Base-by-base conservation (phyloP, 1,140 invertebrate genomes). In the Drosophila elegans region DNA sequence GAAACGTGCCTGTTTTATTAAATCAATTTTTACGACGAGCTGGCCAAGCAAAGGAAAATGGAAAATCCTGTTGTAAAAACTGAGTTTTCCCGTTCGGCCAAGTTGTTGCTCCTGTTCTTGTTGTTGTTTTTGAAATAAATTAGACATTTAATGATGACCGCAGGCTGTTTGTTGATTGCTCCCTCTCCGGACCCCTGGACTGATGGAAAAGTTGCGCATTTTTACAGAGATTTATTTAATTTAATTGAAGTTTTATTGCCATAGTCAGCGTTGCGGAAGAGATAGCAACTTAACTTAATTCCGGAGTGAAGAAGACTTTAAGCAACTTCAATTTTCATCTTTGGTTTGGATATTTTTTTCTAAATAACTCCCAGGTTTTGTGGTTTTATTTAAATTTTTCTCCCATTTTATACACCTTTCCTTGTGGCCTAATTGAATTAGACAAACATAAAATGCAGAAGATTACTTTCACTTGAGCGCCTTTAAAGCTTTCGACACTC, bases 101-200 rank as follows among this genome's bases (percentile, higher is more conserved):
- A 66, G 66, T 78, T 75, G 59, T 44, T 63, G 42, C 71, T 48
- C 12, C 53, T 56, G 46, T 42, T 64, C 34, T 75, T 86, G 81
- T 73, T 84, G 71, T 76, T 84, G 69, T 79, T 89, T 68, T 57
- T 34, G 55, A 89, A 89, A 89, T 89, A 89, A 89, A 89, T 89
- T 89, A 89, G 84, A 89, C 84, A 89, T 89, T 89, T 89, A 89
- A 89, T 89, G 84, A 89, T 89, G 84, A 89, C 84, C 84, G 84
- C 84, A 89, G 84, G 84, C 84, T 89, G 80, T 84, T 80, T 69
- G 68, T 66, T 89, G 80, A 83, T 88, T 86, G 83, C 83, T 86
- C 75, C 61, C 74, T 71, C 32, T 52, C 9, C 38, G 3, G 3
- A 12, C 5, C 36, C 6, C n/a, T 13, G 27, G 27, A 2, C 16